phyloP scores from a whole-genome alignment of 92 coral and sea anemone genomes.

The Meandrina meandrites region DNA sequence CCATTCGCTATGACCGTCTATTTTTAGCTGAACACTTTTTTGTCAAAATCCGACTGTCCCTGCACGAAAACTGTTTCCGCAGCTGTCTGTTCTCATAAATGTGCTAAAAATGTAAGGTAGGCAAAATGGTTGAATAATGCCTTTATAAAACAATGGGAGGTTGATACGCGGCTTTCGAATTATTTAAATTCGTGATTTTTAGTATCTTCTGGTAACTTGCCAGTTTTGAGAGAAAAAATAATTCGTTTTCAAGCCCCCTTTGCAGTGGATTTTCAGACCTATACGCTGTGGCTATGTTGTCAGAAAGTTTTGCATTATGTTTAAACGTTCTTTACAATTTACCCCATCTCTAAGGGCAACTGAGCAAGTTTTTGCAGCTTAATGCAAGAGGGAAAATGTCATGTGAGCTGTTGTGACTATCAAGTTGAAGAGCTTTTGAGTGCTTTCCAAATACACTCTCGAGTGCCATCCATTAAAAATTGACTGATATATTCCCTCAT shows the following conservation, averaged over 20 bases:
- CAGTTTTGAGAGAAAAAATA: slow-evolving; percentile 42
- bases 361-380: slow-evolving; percentile 19
- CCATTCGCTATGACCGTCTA: slow-evolving; percentile 5
- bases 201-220: slow-evolving; percentile 54
- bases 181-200: slow-evolving; percentile 42
- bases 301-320: slow-evolving; percentile 9
- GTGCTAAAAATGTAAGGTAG: slow-evolving; percentile 34
- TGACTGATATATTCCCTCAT: slow-evolving; percentile 31
- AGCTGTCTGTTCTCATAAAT: slow-evolving; percentile 49
- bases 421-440: slow-evolving; percentile 65
- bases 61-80: slow-evolving; percentile 36
- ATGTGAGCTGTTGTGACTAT: slow-evolving; percentile 25
- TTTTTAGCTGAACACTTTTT: slow-evolving; percentile 34
- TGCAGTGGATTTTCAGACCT: background rate
- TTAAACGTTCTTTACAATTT: slow-evolving; percentile 40
- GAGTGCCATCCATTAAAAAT: slow-evolving; percentile 77
- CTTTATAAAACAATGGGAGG: slow-evolving; percentile 40
- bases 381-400: slow-evolving; percentile 13
- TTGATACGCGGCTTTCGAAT: slow-evolving; percentile 17
- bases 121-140: slow-evolving; percentile 54
- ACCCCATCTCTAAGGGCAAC: slow-evolving; percentile 44
- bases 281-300: background rate
- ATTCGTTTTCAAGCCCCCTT: slow-evolving; percentile 2
- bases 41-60: slow-evolving; percentile 10
- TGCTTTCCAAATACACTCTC: slow-evolving; percentile 77